Conservation (phyloP, 2,797 vertebrate genomes). For the Esox lucius region DNA sequence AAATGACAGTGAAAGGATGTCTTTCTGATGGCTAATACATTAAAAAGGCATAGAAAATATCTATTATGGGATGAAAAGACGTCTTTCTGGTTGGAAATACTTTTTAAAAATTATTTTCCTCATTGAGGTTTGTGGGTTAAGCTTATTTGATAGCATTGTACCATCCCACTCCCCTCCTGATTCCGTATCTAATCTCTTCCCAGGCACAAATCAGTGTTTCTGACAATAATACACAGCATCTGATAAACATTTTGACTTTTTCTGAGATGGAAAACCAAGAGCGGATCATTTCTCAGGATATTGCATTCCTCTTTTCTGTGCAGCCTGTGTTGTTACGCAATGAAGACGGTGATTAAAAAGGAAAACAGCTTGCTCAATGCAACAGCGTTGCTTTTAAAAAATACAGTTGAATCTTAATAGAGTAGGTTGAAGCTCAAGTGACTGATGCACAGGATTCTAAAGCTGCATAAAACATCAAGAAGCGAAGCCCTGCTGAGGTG, state of each 20-base stretch:
- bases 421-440: background rate
- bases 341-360: background rate
- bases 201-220: background rate
- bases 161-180: background rate
- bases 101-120: no score
- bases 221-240: background rate
- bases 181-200: background rate
- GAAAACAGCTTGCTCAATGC: background rate
- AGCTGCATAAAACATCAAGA: background rate
- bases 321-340: background rate
- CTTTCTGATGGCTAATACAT: no score
- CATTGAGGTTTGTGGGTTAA: no score
- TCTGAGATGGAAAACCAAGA: background rate
- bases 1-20: no score
- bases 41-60: no score
- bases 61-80: no score
- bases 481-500: slow-evolving; percentile 27
- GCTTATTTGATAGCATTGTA: background rate
- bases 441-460: background rate
- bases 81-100: background rate
- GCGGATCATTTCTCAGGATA: background rate
- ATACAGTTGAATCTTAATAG: background rate
- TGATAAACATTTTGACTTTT: background rate
- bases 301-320: background rate
- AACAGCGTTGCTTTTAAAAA: background rate